These are phyloP conservation scores for Phrynocephalus versicolor DNA, from an alignment of 2,113 vertebrate genomes.

Conservation along the genomic window DNA sequence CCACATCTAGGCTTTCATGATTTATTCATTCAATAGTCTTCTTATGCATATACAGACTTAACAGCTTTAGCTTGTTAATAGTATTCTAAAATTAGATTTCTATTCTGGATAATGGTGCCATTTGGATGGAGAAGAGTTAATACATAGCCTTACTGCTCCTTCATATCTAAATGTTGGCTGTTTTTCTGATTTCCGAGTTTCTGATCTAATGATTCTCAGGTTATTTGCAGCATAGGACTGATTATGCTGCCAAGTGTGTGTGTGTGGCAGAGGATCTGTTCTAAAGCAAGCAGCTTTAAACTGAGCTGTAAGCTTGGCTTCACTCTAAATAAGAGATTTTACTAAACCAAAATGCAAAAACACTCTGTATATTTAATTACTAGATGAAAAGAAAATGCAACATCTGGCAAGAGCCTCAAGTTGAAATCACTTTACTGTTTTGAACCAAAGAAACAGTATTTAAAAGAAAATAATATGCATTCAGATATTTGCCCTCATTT, in stretches of 20 bases:
- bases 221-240: constrained; percentile 8
- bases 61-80: background rate
- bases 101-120: background rate
- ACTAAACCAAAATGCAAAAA: constrained; percentile 52
- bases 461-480: constrained; percentile 1
- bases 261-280: constrained; percentile 59
- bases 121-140: background rate
- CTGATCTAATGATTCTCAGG: constrained; percentile 7
- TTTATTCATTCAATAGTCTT: background rate
- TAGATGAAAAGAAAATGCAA: constrained; percentile 59
- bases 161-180: background rate
- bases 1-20: background rate
- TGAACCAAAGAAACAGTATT: background rate
- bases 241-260: background rate
- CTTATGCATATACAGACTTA: background rate
- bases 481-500: background rate
- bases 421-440: constrained; percentile 57
- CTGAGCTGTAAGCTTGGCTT: constrained; percentile 62
- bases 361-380: constrained; percentile 62
- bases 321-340: constrained; percentile 52
- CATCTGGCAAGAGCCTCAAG: constrained; percentile 59
- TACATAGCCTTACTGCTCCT: constrained; percentile 22
- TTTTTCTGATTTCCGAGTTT: constrained; percentile 31
- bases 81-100: constrained; percentile 2
- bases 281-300: constrained; percentile 69